Conservation (phyloP, 2,113 vertebrate genomes). For the Atlantisia rogersi region DNA sequence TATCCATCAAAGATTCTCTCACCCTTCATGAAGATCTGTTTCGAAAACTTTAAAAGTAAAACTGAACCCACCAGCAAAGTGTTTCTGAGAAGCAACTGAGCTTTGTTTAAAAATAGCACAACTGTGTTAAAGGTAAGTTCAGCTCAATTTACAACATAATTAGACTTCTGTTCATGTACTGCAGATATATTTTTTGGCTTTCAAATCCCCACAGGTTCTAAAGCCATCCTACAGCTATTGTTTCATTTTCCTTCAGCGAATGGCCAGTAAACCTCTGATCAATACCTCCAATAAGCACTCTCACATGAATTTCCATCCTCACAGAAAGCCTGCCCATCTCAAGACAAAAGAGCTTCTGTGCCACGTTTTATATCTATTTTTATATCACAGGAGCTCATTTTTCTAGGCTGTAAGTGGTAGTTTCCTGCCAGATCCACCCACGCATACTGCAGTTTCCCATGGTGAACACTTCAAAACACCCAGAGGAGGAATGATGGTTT, state of each 20-base stretch:
- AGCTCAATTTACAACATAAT: background rate
- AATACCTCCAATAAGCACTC: background rate
- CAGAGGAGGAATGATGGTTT: background rate
- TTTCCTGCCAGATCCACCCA: conserved; percentile 74
- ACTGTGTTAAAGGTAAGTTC: background rate
- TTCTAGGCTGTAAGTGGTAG: conserved; percentile 63
- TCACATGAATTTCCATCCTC: background rate
- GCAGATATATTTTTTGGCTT: background rate
- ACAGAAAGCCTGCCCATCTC: background rate
- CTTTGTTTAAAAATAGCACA: background rate
- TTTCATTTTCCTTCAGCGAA: background rate
- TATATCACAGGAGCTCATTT: conserved; percentile 62
- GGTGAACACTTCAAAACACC: conserved; percentile 38
- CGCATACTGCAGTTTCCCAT: conserved; percentile 46
- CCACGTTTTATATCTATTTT: conserved; percentile 73
- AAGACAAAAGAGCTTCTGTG: conserved; percentile 42
- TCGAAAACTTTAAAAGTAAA: background rate
- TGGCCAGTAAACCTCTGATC: background rate
- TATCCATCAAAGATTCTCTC: background rate
- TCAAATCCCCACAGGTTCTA: background rate
- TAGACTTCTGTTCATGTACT: background rate
- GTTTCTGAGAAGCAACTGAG: background rate
- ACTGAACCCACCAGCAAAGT: background rate
- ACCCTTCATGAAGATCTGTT: background rate
- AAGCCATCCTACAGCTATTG: background rate